Evolutionary conservation across 1,140 invertebrate genomes (phyloP).

Genomic region (Akabosia matsudoensis): DNA sequence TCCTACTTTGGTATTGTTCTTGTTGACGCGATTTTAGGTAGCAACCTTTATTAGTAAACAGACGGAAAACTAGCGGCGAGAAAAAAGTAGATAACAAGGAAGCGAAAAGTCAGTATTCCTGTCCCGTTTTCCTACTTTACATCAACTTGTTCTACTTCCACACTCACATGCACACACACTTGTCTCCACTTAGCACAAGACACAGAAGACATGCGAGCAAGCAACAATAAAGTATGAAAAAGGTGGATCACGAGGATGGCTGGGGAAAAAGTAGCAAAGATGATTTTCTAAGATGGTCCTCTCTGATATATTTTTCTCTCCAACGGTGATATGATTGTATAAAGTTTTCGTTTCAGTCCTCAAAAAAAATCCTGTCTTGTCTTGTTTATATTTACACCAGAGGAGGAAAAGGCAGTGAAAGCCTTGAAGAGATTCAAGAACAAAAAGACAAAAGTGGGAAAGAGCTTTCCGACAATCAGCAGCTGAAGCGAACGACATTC

Average conservation of each 20-base stretch:
- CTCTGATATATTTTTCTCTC: neutral
- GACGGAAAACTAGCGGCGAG: neutral
- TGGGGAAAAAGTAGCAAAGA: too few species aligned
- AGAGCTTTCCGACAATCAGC: neutral
- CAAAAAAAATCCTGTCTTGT: neutral
- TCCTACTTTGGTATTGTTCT: neutral
- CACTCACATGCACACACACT: too few species aligned
- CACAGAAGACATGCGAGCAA: too few species aligned
- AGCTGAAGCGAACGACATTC: slow-evolving; percentile 9
- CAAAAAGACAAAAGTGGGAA: neutral
- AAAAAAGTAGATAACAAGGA: neutral
- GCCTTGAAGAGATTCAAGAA: neutral
- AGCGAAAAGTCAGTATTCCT: neutral
- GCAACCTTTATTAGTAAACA: neutral
- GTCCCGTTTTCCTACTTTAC: neutral
- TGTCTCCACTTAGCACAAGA: too few species aligned
- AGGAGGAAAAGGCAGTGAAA: neutral
- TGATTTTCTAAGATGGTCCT: too few species aligned
- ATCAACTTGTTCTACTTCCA: too few species aligned
- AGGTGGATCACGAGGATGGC: too few species aligned
- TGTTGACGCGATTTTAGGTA: neutral
- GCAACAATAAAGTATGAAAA: too few species aligned
- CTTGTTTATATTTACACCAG: neutral
- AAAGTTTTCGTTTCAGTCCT: neutral
- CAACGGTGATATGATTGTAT: neutral